A percentile compares a stretch with the other conserved stretches of the same genome.
phyloP scores from a whole-genome alignment of 2,113 vertebrate genomes.

The Dicentrarchus labrax region DNA sequence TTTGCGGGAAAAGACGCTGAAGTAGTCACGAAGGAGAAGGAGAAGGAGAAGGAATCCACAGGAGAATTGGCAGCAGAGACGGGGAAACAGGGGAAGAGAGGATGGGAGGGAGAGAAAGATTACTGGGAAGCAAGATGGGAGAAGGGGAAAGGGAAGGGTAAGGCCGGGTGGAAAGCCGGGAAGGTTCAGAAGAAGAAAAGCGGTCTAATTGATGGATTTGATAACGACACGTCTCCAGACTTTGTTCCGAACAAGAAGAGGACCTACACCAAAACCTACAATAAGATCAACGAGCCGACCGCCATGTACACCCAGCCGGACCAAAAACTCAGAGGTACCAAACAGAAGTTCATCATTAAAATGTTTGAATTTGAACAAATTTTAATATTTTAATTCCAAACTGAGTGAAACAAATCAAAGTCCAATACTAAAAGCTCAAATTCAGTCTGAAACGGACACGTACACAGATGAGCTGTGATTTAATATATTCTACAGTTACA shows the following conservation, averaged over 20 bases:
- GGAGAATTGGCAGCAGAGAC: neutral
- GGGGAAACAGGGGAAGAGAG: neutral
- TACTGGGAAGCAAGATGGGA: neutral
- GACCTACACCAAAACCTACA: neutral
- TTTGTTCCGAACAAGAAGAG: conserved; percentile 46
- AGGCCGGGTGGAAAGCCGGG: conserved; percentile 9
- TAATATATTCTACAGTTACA: no score
- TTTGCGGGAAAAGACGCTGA: neutral
- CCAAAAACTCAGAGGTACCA: conserved; percentile 70
- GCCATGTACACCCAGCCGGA: conserved; percentile 67
- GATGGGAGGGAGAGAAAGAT: accelerated
- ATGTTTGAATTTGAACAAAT: neutral
- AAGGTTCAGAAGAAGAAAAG: conserved; percentile 35
- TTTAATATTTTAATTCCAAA: neutral
- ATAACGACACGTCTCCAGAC: conserved; percentile 15
- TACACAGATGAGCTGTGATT: no score
- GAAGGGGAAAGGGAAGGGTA: neutral
- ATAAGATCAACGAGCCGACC: neutral
- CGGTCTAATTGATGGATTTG: neutral
- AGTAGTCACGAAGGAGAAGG: neutral
- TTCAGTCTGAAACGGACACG: no score
- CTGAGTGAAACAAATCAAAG: no score
- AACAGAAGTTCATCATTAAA: neutral
- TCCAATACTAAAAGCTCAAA: no score
- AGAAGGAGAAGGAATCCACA: neutral